Evolutionary conservation across 1,140 invertebrate species (phyloP).

Genomic region (Lepidotrigona ventralis): DNA sequence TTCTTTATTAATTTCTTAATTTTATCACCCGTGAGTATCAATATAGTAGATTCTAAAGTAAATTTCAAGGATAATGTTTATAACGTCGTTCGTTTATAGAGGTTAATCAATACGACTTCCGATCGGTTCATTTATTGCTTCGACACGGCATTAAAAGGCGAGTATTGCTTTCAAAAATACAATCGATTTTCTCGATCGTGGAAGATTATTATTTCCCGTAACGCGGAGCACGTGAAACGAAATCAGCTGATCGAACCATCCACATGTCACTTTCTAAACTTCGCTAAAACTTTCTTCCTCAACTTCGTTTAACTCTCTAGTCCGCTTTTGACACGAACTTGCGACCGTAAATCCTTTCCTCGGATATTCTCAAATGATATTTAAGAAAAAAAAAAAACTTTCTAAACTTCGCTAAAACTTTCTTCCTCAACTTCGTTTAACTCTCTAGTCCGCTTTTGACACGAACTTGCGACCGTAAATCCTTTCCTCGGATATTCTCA

Average conservation of each 20-base stretch:
- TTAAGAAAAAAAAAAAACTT: background rate
- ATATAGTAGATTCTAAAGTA: too few relatives aligned
- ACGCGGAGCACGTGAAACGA: slow-evolving; percentile 20
- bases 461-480: background rate
- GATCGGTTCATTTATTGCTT: too few relatives aligned
- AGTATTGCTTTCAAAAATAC: background rate
- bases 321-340: background rate
- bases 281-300: background rate
- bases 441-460: background rate
- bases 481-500: background rate
- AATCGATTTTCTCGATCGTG: background rate
- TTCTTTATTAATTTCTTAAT: too few relatives aligned
- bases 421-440: background rate
- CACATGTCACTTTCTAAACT: background rate
- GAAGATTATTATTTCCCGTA: background rate
- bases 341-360: background rate
- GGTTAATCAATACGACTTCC: background rate
- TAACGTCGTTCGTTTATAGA: too few relatives aligned
- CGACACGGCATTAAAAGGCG: background rate
- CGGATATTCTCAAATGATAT: background rate
- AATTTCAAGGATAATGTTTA: too few relatives aligned
- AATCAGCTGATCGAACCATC: slow-evolving; percentile 31
- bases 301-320: background rate
- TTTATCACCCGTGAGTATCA: too few relatives aligned
- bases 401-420: background rate